Evolutionary conservation across 2,797 vertebrate species (phyloP).

Genomic region (Sebastes paucispinis): DNA sequence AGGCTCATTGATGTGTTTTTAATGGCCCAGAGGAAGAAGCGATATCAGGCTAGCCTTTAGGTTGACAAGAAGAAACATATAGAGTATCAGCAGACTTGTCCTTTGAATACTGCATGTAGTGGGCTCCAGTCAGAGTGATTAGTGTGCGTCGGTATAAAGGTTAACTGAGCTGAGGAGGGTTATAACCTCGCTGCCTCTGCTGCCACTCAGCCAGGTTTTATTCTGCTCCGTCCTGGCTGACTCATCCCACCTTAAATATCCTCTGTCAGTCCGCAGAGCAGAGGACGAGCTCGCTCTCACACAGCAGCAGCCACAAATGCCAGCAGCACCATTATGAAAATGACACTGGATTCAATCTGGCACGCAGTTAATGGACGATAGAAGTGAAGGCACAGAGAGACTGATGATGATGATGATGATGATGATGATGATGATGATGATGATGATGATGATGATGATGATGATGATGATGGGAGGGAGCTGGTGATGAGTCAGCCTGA

Average conservation of each 20-base stretch:
- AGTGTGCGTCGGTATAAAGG: not conserved
- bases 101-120: not conserved
- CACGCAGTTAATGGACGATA: slow-evolving; percentile 31
- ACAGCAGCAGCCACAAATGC: slow-evolving; percentile 26
- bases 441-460: not conserved
- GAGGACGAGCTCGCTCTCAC: not conserved
- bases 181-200: not conserved
- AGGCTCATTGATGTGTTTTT: not conserved
- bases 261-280: slow-evolving; percentile 4
- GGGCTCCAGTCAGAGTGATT: not conserved
- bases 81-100: not conserved
- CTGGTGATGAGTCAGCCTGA: slow-evolving; percentile 20
- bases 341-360: slow-evolving; percentile 19
- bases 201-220: not conserved
- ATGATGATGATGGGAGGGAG: not conserved
- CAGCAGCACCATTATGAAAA: slow-evolving; percentile 51
- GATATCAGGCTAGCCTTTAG: not conserved
- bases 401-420: not conserved
- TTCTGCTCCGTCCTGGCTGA: slow-evolving; percentile 1
- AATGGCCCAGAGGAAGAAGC: not conserved
- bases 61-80: not conserved
- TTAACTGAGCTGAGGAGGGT: not conserved
- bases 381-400: slow-evolving; percentile 4
- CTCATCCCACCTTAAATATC: slow-evolving; percentile 47
- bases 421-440: not conserved